phyloP scores from a whole-genome alignment of 1,140 invertebrate genomes.

The Trichonephila clavata region DNA sequence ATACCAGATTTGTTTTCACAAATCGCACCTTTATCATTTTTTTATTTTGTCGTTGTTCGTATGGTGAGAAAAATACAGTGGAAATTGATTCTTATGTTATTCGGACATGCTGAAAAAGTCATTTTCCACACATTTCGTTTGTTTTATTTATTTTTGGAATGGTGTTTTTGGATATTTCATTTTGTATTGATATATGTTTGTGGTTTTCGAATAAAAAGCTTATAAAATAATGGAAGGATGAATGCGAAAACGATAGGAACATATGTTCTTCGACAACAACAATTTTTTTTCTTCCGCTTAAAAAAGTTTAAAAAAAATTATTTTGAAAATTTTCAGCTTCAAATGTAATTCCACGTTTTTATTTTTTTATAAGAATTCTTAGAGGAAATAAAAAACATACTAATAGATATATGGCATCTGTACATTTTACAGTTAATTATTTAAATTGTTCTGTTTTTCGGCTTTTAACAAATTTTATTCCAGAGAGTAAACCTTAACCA shows the following conservation, averaged over 20 bases:
- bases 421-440: too few species aligned
- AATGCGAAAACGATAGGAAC: neutral
- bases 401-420: too few species aligned
- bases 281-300: neutral
- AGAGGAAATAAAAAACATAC: too few species aligned
- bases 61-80: neutral
- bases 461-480: too few species aligned
- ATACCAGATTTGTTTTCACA: neutral
- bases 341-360: too few species aligned
- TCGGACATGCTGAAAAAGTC: neutral
- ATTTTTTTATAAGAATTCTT: too few species aligned
- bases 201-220: neutral
- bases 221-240: neutral
- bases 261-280: neutral
- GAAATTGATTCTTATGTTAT: slow-evolving; percentile 19
- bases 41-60: neutral
- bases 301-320: neutral
- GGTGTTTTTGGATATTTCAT: neutral
- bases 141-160: neutral
- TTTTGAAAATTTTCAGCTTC: too few species aligned
- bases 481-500: too few species aligned
- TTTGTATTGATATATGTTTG: neutral
- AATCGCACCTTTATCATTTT: neutral
- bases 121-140: neutral
- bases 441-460: too few species aligned